phyloP scores from a whole-genome alignment of 2,113 vertebrate species.

The Hemiprocne comata region DNA sequence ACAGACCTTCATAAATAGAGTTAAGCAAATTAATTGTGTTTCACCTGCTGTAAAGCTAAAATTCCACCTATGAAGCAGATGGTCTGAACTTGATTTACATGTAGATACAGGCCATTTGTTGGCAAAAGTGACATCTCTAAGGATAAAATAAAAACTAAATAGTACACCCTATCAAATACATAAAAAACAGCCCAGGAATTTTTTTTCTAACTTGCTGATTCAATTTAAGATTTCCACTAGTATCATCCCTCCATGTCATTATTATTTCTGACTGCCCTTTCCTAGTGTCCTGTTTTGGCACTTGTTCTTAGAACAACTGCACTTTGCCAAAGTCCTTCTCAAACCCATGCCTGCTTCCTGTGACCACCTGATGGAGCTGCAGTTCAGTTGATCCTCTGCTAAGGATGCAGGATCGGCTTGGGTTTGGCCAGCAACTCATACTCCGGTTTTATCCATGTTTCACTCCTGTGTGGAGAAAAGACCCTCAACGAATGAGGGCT shows the following conservation, averaged over 20 bases:
- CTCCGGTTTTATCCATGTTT: not conserved
- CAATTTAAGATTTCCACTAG: not conserved
- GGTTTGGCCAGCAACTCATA: not conserved
- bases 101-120: not conserved
- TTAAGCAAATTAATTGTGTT: not conserved
- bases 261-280: not conserved
- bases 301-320: not conserved
- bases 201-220: not conserved
- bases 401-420: rapidly evolving
- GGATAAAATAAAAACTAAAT: not conserved
- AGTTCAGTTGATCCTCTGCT: not conserved
- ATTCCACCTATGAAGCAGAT: not conserved
- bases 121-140: not conserved
- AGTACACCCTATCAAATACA: not conserved
- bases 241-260: not conserved
- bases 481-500: not conserved
- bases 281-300: not conserved
- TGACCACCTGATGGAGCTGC: not conserved
- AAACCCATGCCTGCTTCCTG: not conserved
- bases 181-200: not conserved
- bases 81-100: not conserved
- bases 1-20: not conserved
- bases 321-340: not conserved
- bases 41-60: not conserved
- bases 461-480: not conserved